Evolutionary conservation across 2,797 vertebrate species (phyloP).

Genomic region (Anniella stebbinsi): DNA sequence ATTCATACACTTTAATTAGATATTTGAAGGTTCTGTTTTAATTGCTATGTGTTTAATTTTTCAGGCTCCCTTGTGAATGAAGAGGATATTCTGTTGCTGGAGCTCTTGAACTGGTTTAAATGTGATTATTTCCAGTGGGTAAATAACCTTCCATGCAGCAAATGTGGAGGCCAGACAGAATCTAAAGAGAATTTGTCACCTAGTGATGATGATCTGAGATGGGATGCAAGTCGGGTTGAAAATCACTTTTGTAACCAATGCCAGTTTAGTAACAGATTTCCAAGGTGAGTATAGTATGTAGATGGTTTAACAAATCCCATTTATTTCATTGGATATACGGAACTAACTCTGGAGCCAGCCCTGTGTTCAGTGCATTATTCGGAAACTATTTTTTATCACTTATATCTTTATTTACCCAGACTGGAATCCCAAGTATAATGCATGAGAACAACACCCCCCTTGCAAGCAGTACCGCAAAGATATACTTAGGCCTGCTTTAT

Average conservation of each 20-base stretch:
- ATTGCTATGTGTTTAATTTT: slow-evolving; percentile 58
- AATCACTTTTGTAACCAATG: slow-evolving; percentile 91
- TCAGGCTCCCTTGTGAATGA: slow-evolving; percentile 84
- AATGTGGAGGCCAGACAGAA: slow-evolving; percentile 86
- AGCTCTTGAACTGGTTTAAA: slow-evolving; percentile 96
- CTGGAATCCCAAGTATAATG: background rate
- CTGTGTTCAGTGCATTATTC: background rate
- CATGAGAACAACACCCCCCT: background rate
- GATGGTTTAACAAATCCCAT: slow-evolving; percentile 8
- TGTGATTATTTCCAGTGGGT: slow-evolving; percentile 95
- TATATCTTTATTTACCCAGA: background rate
- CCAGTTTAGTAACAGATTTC: slow-evolving; percentile 88
- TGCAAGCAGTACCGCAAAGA: background rate
- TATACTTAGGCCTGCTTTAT: background rate
- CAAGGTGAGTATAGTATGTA: slow-evolving; percentile 81
- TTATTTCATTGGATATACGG: background rate
- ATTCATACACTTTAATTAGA: background rate
- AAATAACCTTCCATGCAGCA: slow-evolving; percentile 86
- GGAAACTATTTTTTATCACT: background rate
- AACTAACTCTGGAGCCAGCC: background rate
- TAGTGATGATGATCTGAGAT: slow-evolving; percentile 86
- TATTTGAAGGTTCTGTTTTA: background rate
- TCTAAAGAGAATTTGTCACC: slow-evolving; percentile 80
- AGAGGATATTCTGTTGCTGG: slow-evolving; percentile 92
- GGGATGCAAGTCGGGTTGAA: slow-evolving; percentile 90